Base-by-base conservation (phyloP, 2,113 vertebrate genomes). In the Syngnathoides biaculeatus region DNA sequence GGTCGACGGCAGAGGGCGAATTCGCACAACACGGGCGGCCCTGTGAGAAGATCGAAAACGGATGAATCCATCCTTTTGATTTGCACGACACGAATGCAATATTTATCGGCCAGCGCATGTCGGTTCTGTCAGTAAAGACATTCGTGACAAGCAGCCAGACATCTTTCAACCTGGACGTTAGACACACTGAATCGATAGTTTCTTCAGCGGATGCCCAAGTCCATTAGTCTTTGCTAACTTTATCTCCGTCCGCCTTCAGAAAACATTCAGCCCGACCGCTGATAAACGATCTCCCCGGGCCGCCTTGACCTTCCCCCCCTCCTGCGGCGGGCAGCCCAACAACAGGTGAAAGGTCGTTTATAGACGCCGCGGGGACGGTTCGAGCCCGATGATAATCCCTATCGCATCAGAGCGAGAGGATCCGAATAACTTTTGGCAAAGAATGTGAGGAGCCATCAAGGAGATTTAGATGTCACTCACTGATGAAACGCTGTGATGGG, bases 321-420 rank as follows among this genome's bases (percentile, higher is more conserved):
- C 60, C 67, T 71, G 52, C 62, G 38, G 27, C 52, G 19, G 53
- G 8, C 19, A 14, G n/a, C n/a, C 0, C 48, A 69, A 72, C 73
- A 85, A 82, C 84, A 89, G 81, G 79, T 84, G 75, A 79, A 74
- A 55, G 72, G 67, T 74, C 69, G 38, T 65, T 79, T 67, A 77
- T 53, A 63, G 65, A 65, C 57, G 17, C 62, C 9, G 43, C 15
- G 1, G 58, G 38, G 52, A 63, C 42, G 58, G 12, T 65, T 45
- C 26, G 63, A 77, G 65, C 35, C 40, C 10, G n/a, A 71, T 24
- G 30, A 81, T 69, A 77, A 79, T 73, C 65, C 65, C 60, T 43
- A 15, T 62, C 22, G 11, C 60, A 62, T 43, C 47, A 72, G 45
- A 77, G 53, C 66, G 14, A 77, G 57, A 0, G 19, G 68, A 47